These are phyloP conservation scores for Xiphophorus birchmanni DNA, from an alignment of 2,797 vertebrate species.

Conservation along the genomic window DNA sequence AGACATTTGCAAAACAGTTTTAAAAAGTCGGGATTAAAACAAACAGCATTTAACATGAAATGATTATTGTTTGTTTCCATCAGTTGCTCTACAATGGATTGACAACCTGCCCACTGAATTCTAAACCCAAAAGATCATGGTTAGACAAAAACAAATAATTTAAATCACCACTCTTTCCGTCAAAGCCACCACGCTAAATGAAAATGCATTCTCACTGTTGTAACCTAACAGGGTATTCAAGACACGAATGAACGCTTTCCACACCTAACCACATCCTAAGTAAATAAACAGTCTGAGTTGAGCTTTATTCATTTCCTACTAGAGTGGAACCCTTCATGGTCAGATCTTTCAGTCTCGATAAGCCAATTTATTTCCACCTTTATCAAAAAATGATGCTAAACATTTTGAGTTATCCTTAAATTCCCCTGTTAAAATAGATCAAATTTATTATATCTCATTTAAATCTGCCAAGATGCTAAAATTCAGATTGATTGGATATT, in stretches of 20 bases:
- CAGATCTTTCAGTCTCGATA: not conserved
- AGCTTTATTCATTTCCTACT: not conserved
- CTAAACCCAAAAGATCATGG: not conserved
- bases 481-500: constrained; percentile 58
- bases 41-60: not conserved
- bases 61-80: not conserved
- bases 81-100: not conserved
- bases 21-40: not conserved
- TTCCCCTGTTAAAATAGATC: constrained; percentile 30
- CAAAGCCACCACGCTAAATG: not conserved
- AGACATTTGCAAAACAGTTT: not conserved
- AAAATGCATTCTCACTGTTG: not conserved
- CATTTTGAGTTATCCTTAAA: not conserved
- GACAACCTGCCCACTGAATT: not conserved
- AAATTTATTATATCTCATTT: constrained; percentile 64
- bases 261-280: not conserved
- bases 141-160: not conserved
- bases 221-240: not conserved
- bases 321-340: not conserved
- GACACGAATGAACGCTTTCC: not conserved
- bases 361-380: not conserved
- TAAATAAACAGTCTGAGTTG: not conserved
- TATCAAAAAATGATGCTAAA: not conserved
- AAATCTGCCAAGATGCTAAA: constrained; percentile 60
- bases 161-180: not conserved